Base-by-base conservation (phyloP, 2,888 invertebrate species). In the Philonicus albiceps region DNA sequence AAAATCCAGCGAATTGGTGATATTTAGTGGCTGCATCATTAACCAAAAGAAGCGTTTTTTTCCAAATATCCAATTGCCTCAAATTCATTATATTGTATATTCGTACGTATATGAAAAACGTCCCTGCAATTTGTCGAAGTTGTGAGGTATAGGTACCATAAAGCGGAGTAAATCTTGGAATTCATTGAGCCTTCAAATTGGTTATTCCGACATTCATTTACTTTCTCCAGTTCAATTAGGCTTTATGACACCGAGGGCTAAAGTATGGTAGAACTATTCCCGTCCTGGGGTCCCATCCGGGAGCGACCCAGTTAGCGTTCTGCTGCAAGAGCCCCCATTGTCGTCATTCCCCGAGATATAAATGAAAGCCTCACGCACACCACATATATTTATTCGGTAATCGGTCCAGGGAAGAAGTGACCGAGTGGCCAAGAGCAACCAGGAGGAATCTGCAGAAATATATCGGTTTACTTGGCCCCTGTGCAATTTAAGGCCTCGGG, bases 111-210 rank as follows among this genome's bases (percentile, higher is more conserved):
- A 55, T 22, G 22, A 55, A 64, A 27, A 64, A 19, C 1, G n/a
- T 37, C 40, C 13, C 13, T 64, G 64, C 27, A 64, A 64, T 64
- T 64, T 64, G 27, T 27, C 64, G 64, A 64, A 64, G 64, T 64
- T 64, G 64, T 3, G 27, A 64, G 13, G 27, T 64, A 22, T 19
- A 53, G 40, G 40, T 49, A 2, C n/a, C 49, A 78, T 22, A 78
- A 78, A 78, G 3, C 40, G 34, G n/a, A 49, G 27, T 19, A 64
- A 78, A 64, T 64, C 81, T 37, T 53, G 37, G 64, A 64, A 83
- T 64, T 83, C 81, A 83, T 64, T 83, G 27, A 83, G 81, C 64
- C 81, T 83, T 55, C 81, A 83, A 83, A 83, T 83, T 43, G 55
- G 64, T 83, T 34, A 64, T 83, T 83, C 81, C 37, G 30, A 64